Percentiles rank a stretch among this genome's conserved stretches.
phyloP scores from a whole-genome alignment of 2,888 invertebrate genomes.

The Embidobia sp. region DNA sequence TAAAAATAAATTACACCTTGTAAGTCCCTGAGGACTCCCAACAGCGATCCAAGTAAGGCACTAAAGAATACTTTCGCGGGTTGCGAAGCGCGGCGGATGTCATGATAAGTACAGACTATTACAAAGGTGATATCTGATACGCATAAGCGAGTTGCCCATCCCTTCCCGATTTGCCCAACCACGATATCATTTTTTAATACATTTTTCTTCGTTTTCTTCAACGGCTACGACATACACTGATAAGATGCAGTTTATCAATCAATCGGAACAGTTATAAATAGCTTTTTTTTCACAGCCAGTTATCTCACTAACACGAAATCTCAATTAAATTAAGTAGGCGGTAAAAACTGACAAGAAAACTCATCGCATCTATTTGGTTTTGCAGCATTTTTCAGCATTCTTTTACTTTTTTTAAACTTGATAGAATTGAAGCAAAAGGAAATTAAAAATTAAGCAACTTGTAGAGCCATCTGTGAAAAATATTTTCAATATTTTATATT shows the following conservation, averaged over 20 bases:
- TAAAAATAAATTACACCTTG: slow-evolving; percentile 66
- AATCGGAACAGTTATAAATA: slow-evolving; percentile 17
- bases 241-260: slow-evolving; percentile 34
- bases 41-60: slow-evolving; percentile 74
- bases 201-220: slow-evolving; percentile 30
- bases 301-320: no score
- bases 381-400: no score
- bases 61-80: slow-evolving; percentile 74
- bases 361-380: no score
- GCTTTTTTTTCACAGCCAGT: slow-evolving; percentile 19
- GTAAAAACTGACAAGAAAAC: no score
- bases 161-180: slow-evolving; percentile 33
- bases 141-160: slow-evolving; percentile 17
- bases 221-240: slow-evolving; percentile 10
- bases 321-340: no score
- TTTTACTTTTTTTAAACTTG: no score
- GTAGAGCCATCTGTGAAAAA: no score
- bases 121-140: neutral
- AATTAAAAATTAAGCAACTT: no score
- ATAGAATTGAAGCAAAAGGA: no score
- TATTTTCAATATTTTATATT: no score
- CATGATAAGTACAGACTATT: slow-evolving; percentile 41
- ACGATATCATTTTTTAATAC: slow-evolving; percentile 39
- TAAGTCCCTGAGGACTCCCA: slow-evolving; percentile 74
- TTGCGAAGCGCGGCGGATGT: slow-evolving; percentile 67